Evolutionary conservation across 1,140 invertebrate species (phyloP).

Genomic region (Drosophila willistoni): DNA sequence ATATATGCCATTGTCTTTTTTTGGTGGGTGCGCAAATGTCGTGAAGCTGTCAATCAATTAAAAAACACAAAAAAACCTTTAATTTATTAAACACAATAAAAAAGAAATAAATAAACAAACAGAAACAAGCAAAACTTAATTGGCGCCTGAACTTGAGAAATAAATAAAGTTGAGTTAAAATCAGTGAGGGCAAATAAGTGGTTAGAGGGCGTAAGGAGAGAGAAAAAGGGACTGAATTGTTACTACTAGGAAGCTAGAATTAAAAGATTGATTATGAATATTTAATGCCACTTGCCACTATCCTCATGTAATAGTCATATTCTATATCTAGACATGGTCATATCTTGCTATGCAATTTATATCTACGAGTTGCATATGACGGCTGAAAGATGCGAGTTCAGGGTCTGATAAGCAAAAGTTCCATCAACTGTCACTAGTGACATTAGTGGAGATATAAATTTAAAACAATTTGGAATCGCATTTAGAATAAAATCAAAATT

Average conservation of each 20-base stretch:
- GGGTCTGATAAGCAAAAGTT: constrained; percentile 50
- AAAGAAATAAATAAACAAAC: constrained; percentile 11
- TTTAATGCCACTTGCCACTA: constrained; percentile 1
- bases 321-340: constrained; percentile 4
- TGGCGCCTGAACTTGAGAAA: constrained; percentile 64
- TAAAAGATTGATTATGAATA: not conserved
- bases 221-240: not conserved
- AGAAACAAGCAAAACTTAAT: constrained; percentile 65
- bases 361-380: constrained; percentile 29
- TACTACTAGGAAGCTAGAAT: no score
- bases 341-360: constrained; percentile 39
- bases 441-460: constrained; percentile 6
- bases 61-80: constrained; percentile 38
- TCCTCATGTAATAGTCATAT: not conserved
- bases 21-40: constrained; percentile 64
- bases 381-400: constrained; percentile 44
- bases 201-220: not conserved
- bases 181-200: no score
- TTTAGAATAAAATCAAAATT: not conserved
- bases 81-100: constrained; percentile 14
- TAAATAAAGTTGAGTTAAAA: constrained; percentile 2
- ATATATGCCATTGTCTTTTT: constrained; percentile 52
- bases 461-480: constrained; percentile 31
- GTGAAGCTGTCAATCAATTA: constrained; percentile 77
- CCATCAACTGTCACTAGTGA: constrained; percentile 1